These are phyloP conservation scores for Calliphora vomitoria DNA, from an alignment of 2,888 invertebrate species.

Conservation along the genomic window DNA sequence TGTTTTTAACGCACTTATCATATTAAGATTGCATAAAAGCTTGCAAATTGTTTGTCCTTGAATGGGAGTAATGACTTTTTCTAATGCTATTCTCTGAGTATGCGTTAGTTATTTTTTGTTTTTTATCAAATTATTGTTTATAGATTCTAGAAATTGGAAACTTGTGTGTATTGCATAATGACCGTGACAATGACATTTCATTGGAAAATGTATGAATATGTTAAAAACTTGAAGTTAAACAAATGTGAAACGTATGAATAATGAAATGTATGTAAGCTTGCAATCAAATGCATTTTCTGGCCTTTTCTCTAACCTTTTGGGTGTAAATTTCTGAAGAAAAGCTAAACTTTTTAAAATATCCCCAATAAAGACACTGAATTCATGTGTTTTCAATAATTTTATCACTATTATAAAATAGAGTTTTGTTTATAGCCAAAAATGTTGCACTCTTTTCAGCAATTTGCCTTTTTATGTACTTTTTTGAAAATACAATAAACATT, in stretches of 20 bases:
- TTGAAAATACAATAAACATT: too few species aligned
- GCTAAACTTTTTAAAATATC: too few species aligned
- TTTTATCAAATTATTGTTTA: constrained; percentile 21
- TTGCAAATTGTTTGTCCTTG: constrained; percentile 52
- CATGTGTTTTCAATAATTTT: too few species aligned
- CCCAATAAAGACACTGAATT: too few species aligned
- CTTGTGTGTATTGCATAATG: constrained; percentile 18
- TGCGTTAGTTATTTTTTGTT: neutral
- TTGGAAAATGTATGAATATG: neutral
- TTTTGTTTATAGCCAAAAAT: too few species aligned
- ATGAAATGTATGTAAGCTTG: too few species aligned
- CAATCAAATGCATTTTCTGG: too few species aligned
- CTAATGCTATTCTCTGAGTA: constrained; percentile 8
- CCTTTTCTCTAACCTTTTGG: too few species aligned
- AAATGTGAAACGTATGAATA: neutral
- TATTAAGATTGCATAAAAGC: constrained; percentile 41
- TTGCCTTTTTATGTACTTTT: too few species aligned
- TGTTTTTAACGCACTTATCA: neutral
- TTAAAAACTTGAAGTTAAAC: neutral
- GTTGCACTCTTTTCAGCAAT: too few species aligned
- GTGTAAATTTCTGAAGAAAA: too few species aligned
- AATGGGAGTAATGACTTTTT: constrained; percentile 56
- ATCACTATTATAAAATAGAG: too few species aligned
- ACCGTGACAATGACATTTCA: constrained; percentile 53
- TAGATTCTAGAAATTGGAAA: constrained; percentile 33